These are phyloP conservation scores for Melipona quadrifasciata DNA, from an alignment of 1,140 invertebrate genomes.

Conservation along the genomic window DNA sequence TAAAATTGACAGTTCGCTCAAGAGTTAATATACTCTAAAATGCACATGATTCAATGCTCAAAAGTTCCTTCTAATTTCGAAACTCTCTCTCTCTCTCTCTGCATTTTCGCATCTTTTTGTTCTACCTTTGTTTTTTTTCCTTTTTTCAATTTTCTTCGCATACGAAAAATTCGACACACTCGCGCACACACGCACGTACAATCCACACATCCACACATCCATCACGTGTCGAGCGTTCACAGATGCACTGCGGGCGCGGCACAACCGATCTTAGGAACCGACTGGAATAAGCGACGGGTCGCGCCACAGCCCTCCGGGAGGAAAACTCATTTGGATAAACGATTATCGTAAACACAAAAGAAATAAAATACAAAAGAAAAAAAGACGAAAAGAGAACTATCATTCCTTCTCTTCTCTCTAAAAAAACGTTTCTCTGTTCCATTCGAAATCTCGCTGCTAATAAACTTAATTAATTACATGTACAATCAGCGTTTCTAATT, in stretches of 20 bases:
- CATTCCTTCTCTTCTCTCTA: background rate
- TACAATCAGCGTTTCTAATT: background rate
- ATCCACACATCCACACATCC: slow-evolving; percentile 5
- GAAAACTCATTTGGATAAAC: slow-evolving; percentile 48
- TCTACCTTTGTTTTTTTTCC: background rate
- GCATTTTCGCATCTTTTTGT: background rate
- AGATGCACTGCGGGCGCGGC: slow-evolving; percentile 20
- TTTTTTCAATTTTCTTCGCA: background rate
- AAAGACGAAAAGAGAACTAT: background rate
- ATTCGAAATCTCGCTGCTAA: slow-evolving; percentile 19
- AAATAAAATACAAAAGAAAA: background rate
- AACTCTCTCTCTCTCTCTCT: background rate
- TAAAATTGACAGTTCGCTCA: too few relatives aligned
- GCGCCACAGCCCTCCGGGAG: background rate
- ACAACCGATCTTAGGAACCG: slow-evolving; percentile 72
- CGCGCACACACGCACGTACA: slow-evolving; percentile 16
- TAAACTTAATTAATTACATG: slow-evolving; percentile 23
- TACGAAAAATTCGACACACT: slow-evolving; percentile 15
- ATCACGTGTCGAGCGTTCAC: background rate
- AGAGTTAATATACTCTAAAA: background rate
- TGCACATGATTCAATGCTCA: background rate
- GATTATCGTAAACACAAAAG: slow-evolving; percentile 33
- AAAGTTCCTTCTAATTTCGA: background rate
- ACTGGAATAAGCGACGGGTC: slow-evolving; percentile 69
- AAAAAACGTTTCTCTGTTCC: slow-evolving; percentile 23